These are phyloP conservation scores for Tenebrosternarchus preto DNA, from an alignment of 2,113 vertebrate species.

Conservation along the genomic window DNA sequence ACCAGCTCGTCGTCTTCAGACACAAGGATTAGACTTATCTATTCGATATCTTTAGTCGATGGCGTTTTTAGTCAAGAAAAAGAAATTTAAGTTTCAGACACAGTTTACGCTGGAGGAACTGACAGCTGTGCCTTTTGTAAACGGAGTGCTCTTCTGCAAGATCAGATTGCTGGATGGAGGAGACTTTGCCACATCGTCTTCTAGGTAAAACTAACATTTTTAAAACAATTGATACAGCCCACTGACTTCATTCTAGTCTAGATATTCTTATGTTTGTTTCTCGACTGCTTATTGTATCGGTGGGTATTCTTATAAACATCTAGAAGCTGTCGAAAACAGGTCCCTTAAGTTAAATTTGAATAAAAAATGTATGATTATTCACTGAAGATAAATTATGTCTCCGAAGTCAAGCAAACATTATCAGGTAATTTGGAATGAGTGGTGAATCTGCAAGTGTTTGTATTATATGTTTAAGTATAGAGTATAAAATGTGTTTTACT, in stretches of 20 bases:
- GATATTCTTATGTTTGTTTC: not conserved
- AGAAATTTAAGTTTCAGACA: constrained; percentile 98
- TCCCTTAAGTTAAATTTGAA: too few relatives aligned
- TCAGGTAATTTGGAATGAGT: not conserved
- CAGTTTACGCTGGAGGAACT: constrained; percentile 93
- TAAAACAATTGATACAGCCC: too few relatives aligned
- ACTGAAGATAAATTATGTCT: not conserved
- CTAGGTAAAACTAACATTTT: constrained; percentile 78
- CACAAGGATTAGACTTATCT: not conserved
- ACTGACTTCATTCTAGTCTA: not conserved
- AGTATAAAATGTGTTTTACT: not conserved
- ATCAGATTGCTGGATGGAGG: constrained; percentile 90
- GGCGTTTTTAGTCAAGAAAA: constrained; percentile 98
- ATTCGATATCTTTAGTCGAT: constrained; percentile 63
- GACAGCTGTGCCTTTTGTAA: constrained; percentile 93
- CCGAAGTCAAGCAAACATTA: not conserved
- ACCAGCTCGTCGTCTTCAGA: not conserved
- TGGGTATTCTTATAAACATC: not conserved
- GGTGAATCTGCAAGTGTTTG: not conserved
- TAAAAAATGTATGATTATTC: too few relatives aligned
- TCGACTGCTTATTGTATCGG: not conserved
- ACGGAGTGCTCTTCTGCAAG: constrained; percentile 96
- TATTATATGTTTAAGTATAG: not conserved
- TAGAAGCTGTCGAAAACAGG: not conserved
- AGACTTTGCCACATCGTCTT: constrained; percentile 87